These are phyloP conservation scores for Thrips palmi DNA, from an alignment of 1,140 invertebrate species.

Conservation along the genomic window DNA sequence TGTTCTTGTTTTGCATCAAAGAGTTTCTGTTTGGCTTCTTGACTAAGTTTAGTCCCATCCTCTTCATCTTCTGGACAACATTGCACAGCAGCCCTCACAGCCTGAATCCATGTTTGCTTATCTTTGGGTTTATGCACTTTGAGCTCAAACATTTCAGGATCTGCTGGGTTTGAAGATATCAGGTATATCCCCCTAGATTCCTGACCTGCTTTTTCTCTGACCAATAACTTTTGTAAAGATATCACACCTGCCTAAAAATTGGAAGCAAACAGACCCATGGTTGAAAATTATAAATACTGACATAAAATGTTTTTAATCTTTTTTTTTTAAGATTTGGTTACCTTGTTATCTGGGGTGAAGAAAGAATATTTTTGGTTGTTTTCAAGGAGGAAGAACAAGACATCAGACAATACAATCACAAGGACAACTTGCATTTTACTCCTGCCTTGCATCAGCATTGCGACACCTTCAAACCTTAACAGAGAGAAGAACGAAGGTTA, in stretches of 20 bases:
- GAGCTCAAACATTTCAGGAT: constrained; percentile 91
- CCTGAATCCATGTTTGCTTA: constrained; percentile 71
- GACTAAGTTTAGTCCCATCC: constrained; percentile 30
- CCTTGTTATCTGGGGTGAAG: constrained; percentile 73
- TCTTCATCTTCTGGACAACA: constrained; percentile 38
- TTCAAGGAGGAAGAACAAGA: constrained; percentile 79
- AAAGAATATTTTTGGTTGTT: constrained; percentile 63
- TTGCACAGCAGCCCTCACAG: constrained; percentile 54
- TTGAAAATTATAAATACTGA: background rate
- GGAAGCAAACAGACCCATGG: constrained; percentile 12
- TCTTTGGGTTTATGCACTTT: constrained; percentile 77
- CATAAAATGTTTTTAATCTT: background rate
- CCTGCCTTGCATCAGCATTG: constrained; percentile 64
- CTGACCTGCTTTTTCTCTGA: constrained; percentile 79
- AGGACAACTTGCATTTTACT: constrained; percentile 66
- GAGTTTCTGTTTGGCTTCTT: constrained; percentile 49
- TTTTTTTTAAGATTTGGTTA: constrained; percentile 16
- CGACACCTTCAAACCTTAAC: constrained; percentile 61
- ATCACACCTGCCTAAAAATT: constrained; percentile 63
- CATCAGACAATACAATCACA: constrained; percentile 77
- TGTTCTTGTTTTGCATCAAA: constrained; percentile 52
- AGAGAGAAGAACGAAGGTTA: constrained; percentile 13
- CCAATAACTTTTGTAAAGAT: constrained; percentile 73
- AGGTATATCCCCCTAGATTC: constrained; percentile 76
- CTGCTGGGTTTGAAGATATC: constrained; percentile 65